These are phyloP conservation scores for Macquaria ambigua DNA, from an alignment of 2,113 vertebrate species.

Conservation along the genomic window DNA sequence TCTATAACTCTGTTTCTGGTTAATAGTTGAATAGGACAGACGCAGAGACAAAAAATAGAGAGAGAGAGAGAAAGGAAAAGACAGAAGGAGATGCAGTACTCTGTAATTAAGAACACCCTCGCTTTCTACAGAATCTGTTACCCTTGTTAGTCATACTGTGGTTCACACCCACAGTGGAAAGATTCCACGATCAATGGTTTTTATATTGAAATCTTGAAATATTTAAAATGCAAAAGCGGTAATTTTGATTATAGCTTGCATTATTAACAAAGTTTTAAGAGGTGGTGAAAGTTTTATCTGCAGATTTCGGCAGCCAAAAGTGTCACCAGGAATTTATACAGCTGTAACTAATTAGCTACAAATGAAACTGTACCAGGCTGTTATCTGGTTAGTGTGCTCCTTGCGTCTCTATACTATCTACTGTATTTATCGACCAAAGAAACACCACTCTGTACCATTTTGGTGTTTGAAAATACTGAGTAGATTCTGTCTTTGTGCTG, in stretches of 20 bases:
- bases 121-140: constrained; percentile 53
- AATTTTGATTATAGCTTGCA: constrained; percentile 9
- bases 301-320: neutral
- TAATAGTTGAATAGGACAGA: constrained; percentile 37
- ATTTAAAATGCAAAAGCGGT: constrained; percentile 2
- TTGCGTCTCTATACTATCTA: neutral
- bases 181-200: no score
- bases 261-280: constrained; percentile 16
- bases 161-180: no score
- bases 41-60: neutral
- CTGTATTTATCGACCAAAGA: neutral
- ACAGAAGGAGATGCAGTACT: constrained; percentile 23
- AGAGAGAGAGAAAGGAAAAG: constrained; percentile 10
- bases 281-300: neutral
- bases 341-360: neutral
- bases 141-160: constrained; percentile 52
- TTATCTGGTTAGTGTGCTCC: no score
- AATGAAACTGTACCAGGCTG: neutral
- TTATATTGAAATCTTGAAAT: constrained; percentile 8
- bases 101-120: constrained; percentile 71
- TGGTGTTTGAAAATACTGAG: no score
- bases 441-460: neutral
- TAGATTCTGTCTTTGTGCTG: neutral
- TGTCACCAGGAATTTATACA: neutral
- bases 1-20: neutral